Evolutionary conservation across 2,797 vertebrate genomes (phyloP).

Genomic region (Phoxinus dragarum): DNA sequence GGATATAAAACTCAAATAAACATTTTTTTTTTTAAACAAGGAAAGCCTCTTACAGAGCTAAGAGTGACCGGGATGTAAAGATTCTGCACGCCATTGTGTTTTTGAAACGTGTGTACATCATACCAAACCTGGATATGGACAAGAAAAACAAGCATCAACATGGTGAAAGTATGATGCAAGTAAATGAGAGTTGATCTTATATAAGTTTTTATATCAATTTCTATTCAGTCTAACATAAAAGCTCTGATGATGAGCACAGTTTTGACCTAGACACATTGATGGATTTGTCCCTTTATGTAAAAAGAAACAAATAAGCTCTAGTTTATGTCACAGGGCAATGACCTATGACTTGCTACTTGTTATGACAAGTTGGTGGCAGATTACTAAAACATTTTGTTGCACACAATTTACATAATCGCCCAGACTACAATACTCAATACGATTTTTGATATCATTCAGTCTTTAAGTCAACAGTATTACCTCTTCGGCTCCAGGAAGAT

Average conservation of each 20-base stretch:
- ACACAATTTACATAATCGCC: neutral
- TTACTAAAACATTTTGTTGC: neutral
- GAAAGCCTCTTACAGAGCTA: conserved; percentile 80
- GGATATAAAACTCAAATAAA: neutral
- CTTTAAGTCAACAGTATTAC: conserved; percentile 66
- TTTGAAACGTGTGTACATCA: conserved; percentile 86
- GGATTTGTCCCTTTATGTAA: neutral
- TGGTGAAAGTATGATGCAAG: neutral
- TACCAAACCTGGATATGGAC: conserved; percentile 85
- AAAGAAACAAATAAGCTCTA: neutral
- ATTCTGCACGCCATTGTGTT: conserved; percentile 86
- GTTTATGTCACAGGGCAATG: neutral
- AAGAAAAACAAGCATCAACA: neutral
- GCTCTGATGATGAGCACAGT: neutral
- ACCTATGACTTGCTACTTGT: neutral
- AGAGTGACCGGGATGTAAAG: conserved; percentile 90
- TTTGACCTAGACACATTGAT: neutral
- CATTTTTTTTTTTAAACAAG: neutral
- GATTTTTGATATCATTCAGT: neutral
- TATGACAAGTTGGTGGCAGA: neutral
- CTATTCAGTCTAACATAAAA: neutral
- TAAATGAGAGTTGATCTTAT: neutral
- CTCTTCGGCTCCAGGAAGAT: conserved; percentile 88
- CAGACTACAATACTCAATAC: neutral
- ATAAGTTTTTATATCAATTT: neutral